Base-by-base conservation (phyloP, 2,113 vertebrate genomes). In the Tringa solitaria region DNA sequence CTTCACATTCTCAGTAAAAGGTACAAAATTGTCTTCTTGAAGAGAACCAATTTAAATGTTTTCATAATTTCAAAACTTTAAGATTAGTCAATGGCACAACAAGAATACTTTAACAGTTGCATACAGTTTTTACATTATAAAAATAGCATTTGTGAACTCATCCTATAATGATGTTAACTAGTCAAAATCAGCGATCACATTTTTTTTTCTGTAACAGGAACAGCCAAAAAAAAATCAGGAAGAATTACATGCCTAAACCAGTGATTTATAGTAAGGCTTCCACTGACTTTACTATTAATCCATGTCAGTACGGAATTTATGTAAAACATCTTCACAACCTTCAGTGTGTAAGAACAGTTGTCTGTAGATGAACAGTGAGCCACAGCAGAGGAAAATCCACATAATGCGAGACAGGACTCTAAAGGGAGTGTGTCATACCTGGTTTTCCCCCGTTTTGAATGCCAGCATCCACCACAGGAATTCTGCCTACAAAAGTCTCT, bases 401-500 rank as follows among this genome's bases (percentile, higher is more conserved):
- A 79, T 20, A 48, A 5, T 20, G 61, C 69, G 56, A 87, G 53
- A 54, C 12, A 33, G 35, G 39, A 37, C 32, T 78, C 53, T 15
- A 27, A 48, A 53, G 73, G 24, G 35, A 84, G 19, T 14, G 4
- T 68, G 35, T 81, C 77, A 57, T 91, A 93, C 77, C 48, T 92
- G 77, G 20, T 35, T 84, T 91, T 84, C 54, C 91, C 59, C 43
- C 8, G 0, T 35, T 94, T 48, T 33, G 48, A 87, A 78, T 60
- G 77, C 53, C 77, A 96, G 69, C 45, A 72, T 24, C 57, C 61
- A 89, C 73, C 65, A 82, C 69, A 93, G 84, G 73, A 96, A 87
- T 96, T 94, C 76, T 84, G 77, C 28, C 56, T 59, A 48, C 57
- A 72, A 26, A 28, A 35, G 17, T 19, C 35, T 78, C 69, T 50